These are phyloP conservation scores for Pachydiplax longipennis DNA, from an alignment of 2,888 invertebrate species.

Conservation along the genomic window DNA sequence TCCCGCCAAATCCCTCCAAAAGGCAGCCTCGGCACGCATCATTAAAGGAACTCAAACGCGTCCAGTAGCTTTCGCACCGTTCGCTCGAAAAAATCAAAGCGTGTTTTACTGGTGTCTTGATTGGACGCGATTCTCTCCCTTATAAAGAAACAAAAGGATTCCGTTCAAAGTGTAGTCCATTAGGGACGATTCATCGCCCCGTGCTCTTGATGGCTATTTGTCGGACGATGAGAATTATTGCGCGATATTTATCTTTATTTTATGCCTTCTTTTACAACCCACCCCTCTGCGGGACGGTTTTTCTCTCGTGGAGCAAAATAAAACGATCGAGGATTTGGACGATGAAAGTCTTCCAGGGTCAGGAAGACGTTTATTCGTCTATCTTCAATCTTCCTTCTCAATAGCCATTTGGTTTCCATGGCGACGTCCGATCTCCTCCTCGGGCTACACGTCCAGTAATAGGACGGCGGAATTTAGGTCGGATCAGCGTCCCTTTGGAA, in stretches of 20 bases:
- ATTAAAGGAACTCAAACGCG: neutral
- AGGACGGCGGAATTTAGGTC: conserved; percentile 18
- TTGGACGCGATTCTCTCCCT: neutral
- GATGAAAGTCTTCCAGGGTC: neutral
- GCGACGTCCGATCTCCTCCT: neutral
- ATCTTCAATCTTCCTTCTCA: neutral
- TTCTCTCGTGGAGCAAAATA: neutral
- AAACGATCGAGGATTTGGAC: neutral
- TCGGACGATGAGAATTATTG: no score
- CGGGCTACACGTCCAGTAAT: neutral
- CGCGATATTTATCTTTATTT: no score
- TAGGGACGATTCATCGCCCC: no score
- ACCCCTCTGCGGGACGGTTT: no score
- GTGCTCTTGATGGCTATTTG: no score
- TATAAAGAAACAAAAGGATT: neutral
- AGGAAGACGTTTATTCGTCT: neutral
- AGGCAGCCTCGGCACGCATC: neutral
- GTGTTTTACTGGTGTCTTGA: neutral
- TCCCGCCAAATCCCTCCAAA: neutral
- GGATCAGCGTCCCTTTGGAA: neutral
- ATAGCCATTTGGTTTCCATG: neutral
- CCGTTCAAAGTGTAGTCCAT: neutral
- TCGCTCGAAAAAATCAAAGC: no score
- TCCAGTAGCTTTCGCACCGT: no score
- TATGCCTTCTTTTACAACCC: no score